A percentile compares a stretch with the other conserved stretches of the same genome.
Evolutionary conservation across 1,140 invertebrate species (phyloP).

Genomic region (Ruditapes philippinarum): DNA sequence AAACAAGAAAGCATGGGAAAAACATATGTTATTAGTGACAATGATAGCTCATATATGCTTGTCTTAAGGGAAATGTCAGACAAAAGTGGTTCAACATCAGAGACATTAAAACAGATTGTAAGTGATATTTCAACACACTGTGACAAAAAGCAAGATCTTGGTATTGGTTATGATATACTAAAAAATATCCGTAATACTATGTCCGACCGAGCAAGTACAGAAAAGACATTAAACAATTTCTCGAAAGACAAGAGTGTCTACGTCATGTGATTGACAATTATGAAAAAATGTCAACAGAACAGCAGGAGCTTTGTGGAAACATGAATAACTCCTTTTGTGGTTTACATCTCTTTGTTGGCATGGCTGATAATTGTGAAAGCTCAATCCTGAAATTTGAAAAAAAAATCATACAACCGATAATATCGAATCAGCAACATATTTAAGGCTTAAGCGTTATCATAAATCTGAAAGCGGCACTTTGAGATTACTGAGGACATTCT

Average conservation of each 20-base stretch:
- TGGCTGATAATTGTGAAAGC: conserved; percentile 60
- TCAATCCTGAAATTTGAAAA: conserved; percentile 30
- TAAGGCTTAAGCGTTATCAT: conserved; percentile 1
- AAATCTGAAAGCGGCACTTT: conserved; percentile 58
- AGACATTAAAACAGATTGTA: conserved; percentile 46
- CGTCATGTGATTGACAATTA: conserved; percentile 42
- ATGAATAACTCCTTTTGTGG: conserved; percentile 41
- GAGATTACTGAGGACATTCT: conserved; percentile 38
- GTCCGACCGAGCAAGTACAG: conserved; percentile 60
- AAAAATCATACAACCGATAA: neutral
- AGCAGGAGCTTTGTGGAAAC: conserved; percentile 37
- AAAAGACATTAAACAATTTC: conserved; percentile 59
- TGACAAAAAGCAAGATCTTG: neutral
- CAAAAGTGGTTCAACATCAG: conserved; percentile 34
- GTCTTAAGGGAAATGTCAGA: conserved; percentile 40
- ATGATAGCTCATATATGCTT: conserved; percentile 27
- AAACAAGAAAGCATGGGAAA: conserved; percentile 57
- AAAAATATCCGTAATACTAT: conserved; percentile 69
- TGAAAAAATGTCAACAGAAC: conserved; percentile 15
- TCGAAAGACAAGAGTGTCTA: conserved; percentile 56
- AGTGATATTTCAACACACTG: conserved; percentile 19
- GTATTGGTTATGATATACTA: conserved; percentile 43
- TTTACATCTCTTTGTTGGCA: conserved; percentile 53
- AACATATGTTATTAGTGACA: conserved; percentile 29
- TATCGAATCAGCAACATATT: neutral